Conservation (phyloP, 2,797 vertebrate species). For the Tadarida brasiliensis region DNA sequence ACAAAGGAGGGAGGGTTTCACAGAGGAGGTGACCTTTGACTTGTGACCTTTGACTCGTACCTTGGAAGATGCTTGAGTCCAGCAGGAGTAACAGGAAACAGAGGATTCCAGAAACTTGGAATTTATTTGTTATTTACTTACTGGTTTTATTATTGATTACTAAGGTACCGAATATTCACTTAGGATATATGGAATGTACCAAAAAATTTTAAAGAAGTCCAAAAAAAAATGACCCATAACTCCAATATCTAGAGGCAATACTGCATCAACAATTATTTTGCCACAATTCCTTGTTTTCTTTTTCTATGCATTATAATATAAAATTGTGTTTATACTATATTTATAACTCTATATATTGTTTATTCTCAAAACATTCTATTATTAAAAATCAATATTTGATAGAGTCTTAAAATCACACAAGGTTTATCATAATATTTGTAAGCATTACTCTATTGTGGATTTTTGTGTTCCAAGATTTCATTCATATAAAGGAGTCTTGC, state of each 20-base stretch:
- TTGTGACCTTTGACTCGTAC: background rate
- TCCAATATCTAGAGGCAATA: background rate
- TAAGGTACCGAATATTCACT: background rate
- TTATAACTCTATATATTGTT: conserved; percentile 5
- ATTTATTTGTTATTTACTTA: background rate
- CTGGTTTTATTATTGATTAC: background rate
- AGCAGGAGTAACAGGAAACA: background rate
- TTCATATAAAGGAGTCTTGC: background rate
- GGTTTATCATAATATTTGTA: conserved; percentile 8
- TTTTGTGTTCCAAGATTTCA: conserved; percentile 37
- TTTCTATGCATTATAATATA: background rate
- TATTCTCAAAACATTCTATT: background rate
- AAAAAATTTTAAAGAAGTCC: background rate
- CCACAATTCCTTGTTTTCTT: conserved; percentile 6
- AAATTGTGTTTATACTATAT: background rate
- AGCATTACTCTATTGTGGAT: background rate
- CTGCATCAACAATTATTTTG: conserved; percentile 6
- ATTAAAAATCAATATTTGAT: conserved; percentile 59
- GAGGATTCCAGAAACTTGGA: background rate
- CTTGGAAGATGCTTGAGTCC: background rate
- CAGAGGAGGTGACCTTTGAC: background rate
- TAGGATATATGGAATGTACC: background rate
- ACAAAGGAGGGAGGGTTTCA: background rate
- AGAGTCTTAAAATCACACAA: conserved; percentile 22
- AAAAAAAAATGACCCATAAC: background rate